A percentile compares a stretch with the other conserved stretches of the same genome.
phyloP scores from a whole-genome alignment of 2,888 invertebrate species.

The Escarpia spicata region DNA sequence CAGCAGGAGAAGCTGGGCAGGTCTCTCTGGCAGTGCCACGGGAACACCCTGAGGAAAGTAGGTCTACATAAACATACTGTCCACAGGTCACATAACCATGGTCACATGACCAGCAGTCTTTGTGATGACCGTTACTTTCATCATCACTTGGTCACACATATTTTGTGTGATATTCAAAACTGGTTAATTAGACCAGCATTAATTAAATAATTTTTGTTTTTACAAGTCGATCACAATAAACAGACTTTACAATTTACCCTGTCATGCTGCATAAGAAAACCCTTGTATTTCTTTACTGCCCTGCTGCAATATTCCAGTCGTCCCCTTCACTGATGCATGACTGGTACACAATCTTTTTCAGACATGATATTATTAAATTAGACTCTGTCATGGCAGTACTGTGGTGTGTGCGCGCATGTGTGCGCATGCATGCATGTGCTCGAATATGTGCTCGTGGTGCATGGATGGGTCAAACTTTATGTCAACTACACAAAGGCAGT shows the following conservation, averaged over 20 bases:
- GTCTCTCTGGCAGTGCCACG: conserved; percentile 64
- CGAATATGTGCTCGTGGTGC: too few species aligned
- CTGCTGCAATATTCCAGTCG: too few species aligned
- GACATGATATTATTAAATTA: not conserved
- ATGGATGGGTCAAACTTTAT: too few species aligned
- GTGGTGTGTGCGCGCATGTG: not conserved
- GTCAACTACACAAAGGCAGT: too few species aligned
- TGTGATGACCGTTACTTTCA: not conserved
- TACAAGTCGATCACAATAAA: too few species aligned
- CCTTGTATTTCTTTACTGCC: too few species aligned
- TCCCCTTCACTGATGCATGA: not conserved
- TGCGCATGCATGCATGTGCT: not conserved
- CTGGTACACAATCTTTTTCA: not conserved
- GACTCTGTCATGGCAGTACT: not conserved
- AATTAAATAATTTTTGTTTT: too few species aligned
- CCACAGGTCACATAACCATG: not conserved
- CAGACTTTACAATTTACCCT: too few species aligned
- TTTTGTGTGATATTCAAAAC: not conserved
- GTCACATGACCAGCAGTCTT: not conserved
- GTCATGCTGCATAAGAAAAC: too few species aligned
- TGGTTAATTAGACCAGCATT: not conserved
- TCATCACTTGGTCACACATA: not conserved
- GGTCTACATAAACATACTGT: not conserved
- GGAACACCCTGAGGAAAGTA: conserved; percentile 27
- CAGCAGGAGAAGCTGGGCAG: conserved; percentile 70